Base-by-base conservation (phyloP, 2,797 vertebrate genomes). In the Sebastes matsubarae region DNA sequence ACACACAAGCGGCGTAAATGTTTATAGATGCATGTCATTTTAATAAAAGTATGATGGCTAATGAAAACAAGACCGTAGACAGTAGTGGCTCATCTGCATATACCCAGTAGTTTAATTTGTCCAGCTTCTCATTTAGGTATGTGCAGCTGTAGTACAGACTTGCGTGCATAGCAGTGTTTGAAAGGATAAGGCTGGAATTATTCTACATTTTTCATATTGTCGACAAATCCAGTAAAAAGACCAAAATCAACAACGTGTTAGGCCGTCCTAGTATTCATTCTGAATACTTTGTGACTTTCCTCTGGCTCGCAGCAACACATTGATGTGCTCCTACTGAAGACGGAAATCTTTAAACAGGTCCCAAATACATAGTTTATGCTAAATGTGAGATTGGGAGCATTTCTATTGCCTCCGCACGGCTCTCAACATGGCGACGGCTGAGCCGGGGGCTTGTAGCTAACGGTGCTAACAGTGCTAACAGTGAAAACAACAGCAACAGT, bases 1-100 rank as follows among this genome's bases (percentile, higher is more conserved):
- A 77, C 61, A 76, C 72, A 64, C 72, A 54, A 2, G 59, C 14
- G 3, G 7, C 22, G 60, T 2, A 20, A 66, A 50, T 50, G 64
- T 72, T 81, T 59, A 60, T 57, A 80, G 57, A 63, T 72, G 55
- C 18, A 32, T n/a, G n/a, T 61, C 66, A n/a, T 54, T 73, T 72
- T 60, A 63, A 83, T 59, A n/a, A 68, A 34, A 63, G 63, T n/a
- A 32, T 58, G 65, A 55, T 72, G 38, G 27, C 60, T 75, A 60
- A 80, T 86, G 69, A 68, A 67, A 71, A 29, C 36, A 29, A 22
- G 70, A 61, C n/a, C 10, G 2, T 24, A 55, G 38, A 77, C 38
- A 55, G 66, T 1, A 20, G 20, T 3, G 58, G n/a, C 67, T 59
- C 24, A 60, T 60, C 60, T 30, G 20, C 34, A 67, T 8, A 30